phyloP scores from a whole-genome alignment of 2,888 invertebrate genomes.

The Pasiphila rectangulata region DNA sequence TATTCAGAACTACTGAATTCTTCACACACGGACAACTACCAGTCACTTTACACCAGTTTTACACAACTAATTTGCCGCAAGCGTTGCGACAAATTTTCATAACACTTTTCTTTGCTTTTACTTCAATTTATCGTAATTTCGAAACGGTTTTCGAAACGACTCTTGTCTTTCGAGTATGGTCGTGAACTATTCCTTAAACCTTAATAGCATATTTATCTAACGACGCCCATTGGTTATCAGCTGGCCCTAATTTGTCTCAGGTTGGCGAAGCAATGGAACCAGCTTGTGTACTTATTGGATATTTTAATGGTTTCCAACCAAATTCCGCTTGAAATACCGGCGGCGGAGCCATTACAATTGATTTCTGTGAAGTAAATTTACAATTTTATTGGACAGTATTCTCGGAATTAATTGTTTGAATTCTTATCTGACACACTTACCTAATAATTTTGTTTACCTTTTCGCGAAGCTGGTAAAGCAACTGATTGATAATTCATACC shows the following conservation, averaged over 20 bases:
- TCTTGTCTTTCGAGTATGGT: constrained; percentile 29
- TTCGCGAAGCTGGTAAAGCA: neutral
- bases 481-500: neutral
- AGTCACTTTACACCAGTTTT: constrained; percentile 30
- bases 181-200: constrained; percentile 41
- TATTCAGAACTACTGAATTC: constrained; percentile 26
- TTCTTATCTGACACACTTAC: constrained; percentile 10
- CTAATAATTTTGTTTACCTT: constrained; percentile 2
- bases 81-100: constrained; percentile 26
- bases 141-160: constrained; percentile 21
- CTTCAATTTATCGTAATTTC: constrained; percentile 21
- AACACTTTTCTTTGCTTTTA: constrained; percentile 19
- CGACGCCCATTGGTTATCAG: constrained; percentile 53
- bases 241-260: constrained; percentile 56
- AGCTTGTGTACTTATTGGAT: constrained; percentile 43
- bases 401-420: constrained; percentile 3
- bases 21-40: constrained; percentile 22
- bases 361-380: constrained; percentile 7
- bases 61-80: constrained; percentile 17
- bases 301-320: constrained; percentile 43
- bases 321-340: constrained; percentile 21
- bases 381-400: constrained; percentile 15
- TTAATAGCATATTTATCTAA: constrained; percentile 74
- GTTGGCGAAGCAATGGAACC: constrained; percentile 41
- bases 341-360: constrained; percentile 9